phyloP scores from a whole-genome alignment of 2,888 invertebrate genomes.

The Ectemnius cavifrons region DNA sequence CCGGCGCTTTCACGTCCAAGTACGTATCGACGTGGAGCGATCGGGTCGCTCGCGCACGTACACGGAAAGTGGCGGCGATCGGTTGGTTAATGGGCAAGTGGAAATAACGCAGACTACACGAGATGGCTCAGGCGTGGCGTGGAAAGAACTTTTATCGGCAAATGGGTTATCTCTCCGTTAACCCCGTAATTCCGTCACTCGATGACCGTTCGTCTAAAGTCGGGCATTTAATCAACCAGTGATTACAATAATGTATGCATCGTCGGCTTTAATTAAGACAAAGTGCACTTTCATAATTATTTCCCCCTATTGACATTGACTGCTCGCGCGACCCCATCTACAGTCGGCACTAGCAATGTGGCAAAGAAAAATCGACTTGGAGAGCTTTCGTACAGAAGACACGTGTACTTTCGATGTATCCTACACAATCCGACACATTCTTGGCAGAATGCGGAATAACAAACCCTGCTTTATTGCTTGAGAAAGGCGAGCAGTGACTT shows the following conservation, averaged over 20 bases:
- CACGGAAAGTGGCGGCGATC: too few relatives aligned
- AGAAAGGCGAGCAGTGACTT: too few relatives aligned
- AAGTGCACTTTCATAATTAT: constrained; percentile 40
- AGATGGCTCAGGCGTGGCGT: neutral
- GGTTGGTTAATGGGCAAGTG: too few relatives aligned
- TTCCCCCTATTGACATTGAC: constrained; percentile 18
- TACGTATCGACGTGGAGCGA: too few relatives aligned
- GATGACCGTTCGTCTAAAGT: constrained; percentile 39
- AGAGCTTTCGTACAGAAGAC: neutral
- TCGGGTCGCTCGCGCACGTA: constrained; percentile 7
- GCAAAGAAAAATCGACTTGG: constrained; percentile 9
- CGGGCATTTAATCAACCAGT: constrained; percentile 42
- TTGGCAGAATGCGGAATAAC: constrained; percentile 15
- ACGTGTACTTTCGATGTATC: constrained; percentile 1
- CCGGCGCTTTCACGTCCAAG: too few relatives aligned
- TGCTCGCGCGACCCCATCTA: too few relatives aligned
- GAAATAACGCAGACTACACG: too few relatives aligned
- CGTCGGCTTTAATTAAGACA: constrained; percentile 43
- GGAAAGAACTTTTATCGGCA: constrained; percentile 30
- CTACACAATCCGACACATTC: constrained; percentile 7
- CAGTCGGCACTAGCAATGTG: too few relatives aligned
- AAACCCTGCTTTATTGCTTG: too few relatives aligned
- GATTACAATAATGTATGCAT: constrained; percentile 42
- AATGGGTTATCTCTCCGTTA: constrained; percentile 48
- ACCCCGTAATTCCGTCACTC: constrained; percentile 17